Conservation (phyloP, 2,113 vertebrate species). For the Euleptes europaea region DNA sequence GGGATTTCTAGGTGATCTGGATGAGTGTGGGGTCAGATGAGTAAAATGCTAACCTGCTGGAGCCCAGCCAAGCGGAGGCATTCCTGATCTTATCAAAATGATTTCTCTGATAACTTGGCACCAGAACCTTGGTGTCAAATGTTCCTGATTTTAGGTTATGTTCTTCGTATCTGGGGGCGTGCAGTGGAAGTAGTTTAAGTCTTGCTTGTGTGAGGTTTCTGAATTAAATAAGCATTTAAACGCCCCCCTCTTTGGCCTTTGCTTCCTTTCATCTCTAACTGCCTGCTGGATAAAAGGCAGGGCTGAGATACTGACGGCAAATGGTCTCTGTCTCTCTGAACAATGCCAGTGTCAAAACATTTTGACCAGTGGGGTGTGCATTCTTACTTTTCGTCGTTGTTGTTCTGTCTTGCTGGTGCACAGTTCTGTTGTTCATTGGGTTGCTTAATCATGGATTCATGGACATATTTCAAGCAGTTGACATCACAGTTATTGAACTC, state of each 20-base stretch:
- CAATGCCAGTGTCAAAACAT: background rate
- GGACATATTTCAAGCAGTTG: background rate
- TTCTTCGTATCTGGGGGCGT: background rate
- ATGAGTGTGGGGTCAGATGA: background rate
- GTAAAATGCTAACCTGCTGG: background rate
- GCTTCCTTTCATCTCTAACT: background rate
- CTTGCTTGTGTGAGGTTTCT: constrained; percentile 4
- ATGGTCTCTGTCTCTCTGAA: constrained; percentile 1
- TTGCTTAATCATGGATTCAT: background rate
- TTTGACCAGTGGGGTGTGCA: background rate
- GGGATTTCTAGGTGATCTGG: background rate
- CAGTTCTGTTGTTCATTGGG: background rate
- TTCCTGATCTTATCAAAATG: background rate
- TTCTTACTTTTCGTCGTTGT: background rate
- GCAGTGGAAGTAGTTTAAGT: background rate
- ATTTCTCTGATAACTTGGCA: background rate
- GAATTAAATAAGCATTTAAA: constrained; percentile 28
- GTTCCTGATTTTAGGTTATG: background rate
- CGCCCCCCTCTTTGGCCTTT: background rate
- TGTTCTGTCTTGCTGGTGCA: background rate
- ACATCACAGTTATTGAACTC: background rate
- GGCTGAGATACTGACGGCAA: background rate
- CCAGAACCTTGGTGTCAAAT: background rate
- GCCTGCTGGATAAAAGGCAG: constrained; percentile 22
- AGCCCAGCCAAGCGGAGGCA: background rate